Percentiles rank a stretch among this genome's conserved stretches.
Conservation (phyloP, 2,888 invertebrate species). For the Cephus runcator region DNA sequence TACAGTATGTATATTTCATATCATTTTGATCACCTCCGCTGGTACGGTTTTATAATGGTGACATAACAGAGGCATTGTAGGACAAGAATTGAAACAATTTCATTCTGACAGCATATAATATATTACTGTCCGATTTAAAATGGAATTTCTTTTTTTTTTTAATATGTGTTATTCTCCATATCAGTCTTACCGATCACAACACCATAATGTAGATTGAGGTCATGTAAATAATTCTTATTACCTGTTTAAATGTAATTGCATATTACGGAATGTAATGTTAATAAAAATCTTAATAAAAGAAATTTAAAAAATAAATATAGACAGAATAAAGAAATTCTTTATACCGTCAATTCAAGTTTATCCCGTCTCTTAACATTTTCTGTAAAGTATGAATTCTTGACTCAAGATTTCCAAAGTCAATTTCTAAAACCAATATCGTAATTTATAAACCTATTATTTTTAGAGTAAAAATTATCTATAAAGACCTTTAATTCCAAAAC, state of each 20-base stretch:
- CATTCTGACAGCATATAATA: background rate
- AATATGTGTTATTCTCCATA: background rate
- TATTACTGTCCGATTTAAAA: background rate
- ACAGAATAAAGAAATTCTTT: slow-evolving; percentile 11
- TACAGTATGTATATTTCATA: background rate
- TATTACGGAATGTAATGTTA: background rate
- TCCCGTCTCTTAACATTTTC: slow-evolving; percentile 60
- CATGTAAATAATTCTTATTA: background rate
- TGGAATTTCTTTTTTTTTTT: background rate
- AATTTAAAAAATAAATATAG: slow-evolving; percentile 20
- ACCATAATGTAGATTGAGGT: background rate
- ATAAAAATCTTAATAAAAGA: background rate
- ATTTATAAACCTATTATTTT: background rate
- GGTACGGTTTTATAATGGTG: background rate
- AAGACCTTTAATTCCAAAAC: slow-evolving; percentile 33
- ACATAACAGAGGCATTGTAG: background rate
- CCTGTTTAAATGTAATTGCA: background rate
- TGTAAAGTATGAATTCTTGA: slow-evolving; percentile 62
- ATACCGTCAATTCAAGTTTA: slow-evolving; percentile 42
- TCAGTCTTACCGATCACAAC: background rate
- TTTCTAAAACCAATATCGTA: slow-evolving; percentile 37
- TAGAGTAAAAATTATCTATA: background rate
- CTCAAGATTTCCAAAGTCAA: slow-evolving; percentile 62
- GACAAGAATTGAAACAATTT: background rate
- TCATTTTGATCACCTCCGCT: background rate